A percentile compares a stretch with the other conserved stretches of the same genome.
These are phyloP conservation scores for Schizotus pectinicornis DNA, from an alignment of 2,888 invertebrate genomes.

Conservation along the genomic window DNA sequence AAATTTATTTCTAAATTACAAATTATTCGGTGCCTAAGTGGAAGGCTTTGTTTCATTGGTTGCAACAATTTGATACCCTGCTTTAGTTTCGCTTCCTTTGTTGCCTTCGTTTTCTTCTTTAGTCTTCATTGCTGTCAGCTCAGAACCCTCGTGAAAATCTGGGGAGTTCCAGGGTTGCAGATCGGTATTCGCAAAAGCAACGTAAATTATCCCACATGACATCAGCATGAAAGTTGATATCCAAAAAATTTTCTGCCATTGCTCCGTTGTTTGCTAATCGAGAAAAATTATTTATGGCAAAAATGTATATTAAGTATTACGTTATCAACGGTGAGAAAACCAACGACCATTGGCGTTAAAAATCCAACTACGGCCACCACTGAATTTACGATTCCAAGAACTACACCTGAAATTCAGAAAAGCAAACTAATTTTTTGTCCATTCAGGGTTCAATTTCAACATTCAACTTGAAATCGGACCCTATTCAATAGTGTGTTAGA, in stretches of 20 bases:
- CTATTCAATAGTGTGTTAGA: too few relatives aligned
- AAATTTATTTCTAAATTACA: too few relatives aligned
- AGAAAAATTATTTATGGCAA: not conserved
- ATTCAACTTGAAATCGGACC: too few relatives aligned
- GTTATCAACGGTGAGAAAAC: slow-evolving; percentile 66
- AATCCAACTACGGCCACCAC: slow-evolving; percentile 66
- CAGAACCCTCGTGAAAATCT: slow-evolving; percentile 30
- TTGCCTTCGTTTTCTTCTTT: slow-evolving; percentile 32
- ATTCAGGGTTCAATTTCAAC: too few relatives aligned
- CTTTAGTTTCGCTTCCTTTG: slow-evolving; percentile 13
- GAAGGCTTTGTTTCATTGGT: too few relatives aligned
- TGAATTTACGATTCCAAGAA: slow-evolving; percentile 68
- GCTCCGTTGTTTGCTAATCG: slow-evolving; percentile 64
- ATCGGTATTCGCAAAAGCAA: slow-evolving; percentile 63
- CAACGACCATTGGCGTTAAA: slow-evolving; percentile 68
- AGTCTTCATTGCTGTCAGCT: slow-evolving; percentile 34
- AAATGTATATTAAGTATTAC: slow-evolving; percentile 57
- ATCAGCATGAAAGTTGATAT: slow-evolving; percentile 62
- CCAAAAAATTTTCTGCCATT: slow-evolving; percentile 69
- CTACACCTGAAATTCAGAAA: slow-evolving; percentile 58
- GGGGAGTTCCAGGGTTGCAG: slow-evolving; percentile 66
- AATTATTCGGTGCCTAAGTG: too few relatives aligned
- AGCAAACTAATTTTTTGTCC: slow-evolving; percentile 7
- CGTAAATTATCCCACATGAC: slow-evolving; percentile 61
- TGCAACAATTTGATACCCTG: too few relatives aligned